Base-by-base conservation (phyloP, 37 sponge, comb jelly and placozoan genomes). In the Amphimedon queenslandica region DNA sequence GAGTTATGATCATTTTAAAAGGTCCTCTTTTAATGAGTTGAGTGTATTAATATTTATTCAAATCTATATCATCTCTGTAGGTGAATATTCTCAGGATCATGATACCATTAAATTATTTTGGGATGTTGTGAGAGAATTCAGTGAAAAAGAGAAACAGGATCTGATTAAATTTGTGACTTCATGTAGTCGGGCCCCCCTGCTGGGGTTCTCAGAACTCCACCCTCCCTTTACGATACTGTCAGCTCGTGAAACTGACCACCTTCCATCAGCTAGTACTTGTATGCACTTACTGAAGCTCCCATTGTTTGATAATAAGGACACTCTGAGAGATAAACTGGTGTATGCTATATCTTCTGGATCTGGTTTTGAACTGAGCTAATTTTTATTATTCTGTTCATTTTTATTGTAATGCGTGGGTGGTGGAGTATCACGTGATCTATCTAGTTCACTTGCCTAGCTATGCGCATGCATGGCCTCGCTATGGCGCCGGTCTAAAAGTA, bases 141-240 rank as follows among this genome's bases (percentile, higher is more conserved):
- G 67, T 42, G 88, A 90, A 58, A 77, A 74, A 32, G 84, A 98
- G 76, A 81, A 87, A 57, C 69, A 78, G 1, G 67, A 68, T 25
- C 73, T 98, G 55, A 79, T 98, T 40, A 98, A 91, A 77, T 98
- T 98, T 81, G 96, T 98, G 13, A 98, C 99, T 27, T 92, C 93
- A 47, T 95, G 96, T 77, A 84, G 90, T n/a, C 88, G 84, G 2
- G 96, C 99, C 0, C 99, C 99, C 10, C 69, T 98, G 11, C 84
- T 95, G 69, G 99, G 99, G n/a, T 98, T 98, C 74, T 80, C 76
- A 38, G 80, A 95, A n/a, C 83, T 98, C 42, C 70, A 81, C 32
- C 99, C 99, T 10, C 89, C 87, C 37, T 92, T 98, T 57, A 38
- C 69, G 31, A 84, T 98, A 61, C 79, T 79, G 39, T 86, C 80